Conservation (phyloP, 2,797 vertebrate genomes). For the Anabacerthia variegaticeps region DNA sequence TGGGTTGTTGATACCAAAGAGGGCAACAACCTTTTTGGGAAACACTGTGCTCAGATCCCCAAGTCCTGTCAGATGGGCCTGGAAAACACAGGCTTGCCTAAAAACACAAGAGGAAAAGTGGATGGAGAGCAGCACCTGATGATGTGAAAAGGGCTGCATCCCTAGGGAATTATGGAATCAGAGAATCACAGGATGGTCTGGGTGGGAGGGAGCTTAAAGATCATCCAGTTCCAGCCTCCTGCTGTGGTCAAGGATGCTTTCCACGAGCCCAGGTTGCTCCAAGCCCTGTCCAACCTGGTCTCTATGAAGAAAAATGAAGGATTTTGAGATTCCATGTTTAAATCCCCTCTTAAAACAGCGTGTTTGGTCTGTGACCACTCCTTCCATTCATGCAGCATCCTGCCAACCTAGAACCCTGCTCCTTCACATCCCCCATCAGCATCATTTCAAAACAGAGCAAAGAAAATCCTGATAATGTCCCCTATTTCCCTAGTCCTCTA, state of each 20-base stretch:
- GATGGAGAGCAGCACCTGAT: too few species aligned
- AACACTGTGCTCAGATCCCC: rapidly evolving
- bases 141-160: too few species aligned
- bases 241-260: rapidly evolving
- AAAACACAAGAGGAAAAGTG: not conserved
- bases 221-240: not conserved
- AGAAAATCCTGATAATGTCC: not conserved
- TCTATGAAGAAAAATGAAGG: rapidly evolving
- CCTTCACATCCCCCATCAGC: not conserved
- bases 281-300: not conserved
- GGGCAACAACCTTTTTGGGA: not conserved
- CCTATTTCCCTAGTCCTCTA: not conserved
- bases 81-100: not conserved
- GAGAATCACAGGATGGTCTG: not conserved
- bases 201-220: not conserved
- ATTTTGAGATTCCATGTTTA: not conserved
- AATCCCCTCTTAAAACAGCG: not conserved
- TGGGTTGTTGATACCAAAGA: not conserved
- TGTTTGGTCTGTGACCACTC: not conserved
- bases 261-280: not conserved
- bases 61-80: too few species aligned
- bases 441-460: rapidly evolving
- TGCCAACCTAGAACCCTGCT: rapidly evolving
- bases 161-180: not conserved
- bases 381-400: not conserved